phyloP scores from a whole-genome alignment of 2,888 invertebrate species.

The Parasteatoda lunata region DNA sequence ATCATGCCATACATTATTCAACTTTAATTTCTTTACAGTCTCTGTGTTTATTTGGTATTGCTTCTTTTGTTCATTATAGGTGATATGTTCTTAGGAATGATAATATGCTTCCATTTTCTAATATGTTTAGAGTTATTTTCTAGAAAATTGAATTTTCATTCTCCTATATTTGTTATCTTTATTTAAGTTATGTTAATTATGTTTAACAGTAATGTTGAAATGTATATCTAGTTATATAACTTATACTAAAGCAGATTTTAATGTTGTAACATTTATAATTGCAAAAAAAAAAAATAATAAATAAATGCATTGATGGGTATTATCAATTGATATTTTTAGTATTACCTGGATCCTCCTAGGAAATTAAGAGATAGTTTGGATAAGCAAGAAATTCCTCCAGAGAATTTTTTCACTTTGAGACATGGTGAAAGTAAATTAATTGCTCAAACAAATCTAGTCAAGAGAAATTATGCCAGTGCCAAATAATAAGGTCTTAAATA shows the following conservation, averaged over 20 bases:
- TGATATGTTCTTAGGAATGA: no score
- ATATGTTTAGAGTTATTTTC: no score
- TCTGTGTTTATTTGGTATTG: no score
- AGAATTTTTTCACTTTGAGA: slow-evolving; percentile 72
- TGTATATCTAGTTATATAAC: no score
- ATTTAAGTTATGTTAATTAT: background rate
- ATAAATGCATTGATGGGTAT: no score
- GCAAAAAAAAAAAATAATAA: no score
- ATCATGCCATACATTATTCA: no score
- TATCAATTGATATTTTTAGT: slow-evolving; percentile 69
- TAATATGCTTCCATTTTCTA: no score
- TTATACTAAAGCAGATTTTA: background rate
- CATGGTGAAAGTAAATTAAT: slow-evolving; percentile 72
- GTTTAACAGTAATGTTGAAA: no score
- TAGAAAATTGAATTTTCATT: background rate
- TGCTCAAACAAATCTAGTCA: slow-evolving; percentile 54
- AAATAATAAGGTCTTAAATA: background rate
- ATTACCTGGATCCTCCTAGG: slow-evolving; percentile 72
- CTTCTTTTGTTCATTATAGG: no score
- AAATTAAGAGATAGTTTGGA: slow-evolving; percentile 71
- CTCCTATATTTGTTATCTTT: background rate
- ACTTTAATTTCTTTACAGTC: no score
- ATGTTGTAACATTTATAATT: no score
- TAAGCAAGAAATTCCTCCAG: slow-evolving; percentile 68
- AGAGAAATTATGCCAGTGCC: slow-evolving; percentile 12